Percentiles rank a stretch among this genome's conserved stretches.
phyloP scores from a whole-genome alignment of 2,888 invertebrate species.

The Drepana falcataria region DNA sequence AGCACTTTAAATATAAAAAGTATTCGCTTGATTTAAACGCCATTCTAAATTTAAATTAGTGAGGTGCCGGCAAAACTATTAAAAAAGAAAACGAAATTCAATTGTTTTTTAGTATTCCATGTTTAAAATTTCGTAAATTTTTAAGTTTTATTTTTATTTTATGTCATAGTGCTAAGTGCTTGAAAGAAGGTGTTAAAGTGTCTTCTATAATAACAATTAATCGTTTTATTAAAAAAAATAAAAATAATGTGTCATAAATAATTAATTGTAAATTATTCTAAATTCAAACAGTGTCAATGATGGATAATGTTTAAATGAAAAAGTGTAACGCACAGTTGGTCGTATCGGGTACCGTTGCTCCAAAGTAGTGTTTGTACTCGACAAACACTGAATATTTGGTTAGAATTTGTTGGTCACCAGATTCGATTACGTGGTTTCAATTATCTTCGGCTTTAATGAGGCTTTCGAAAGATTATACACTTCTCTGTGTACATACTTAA shows the following conservation, averaged over 20 bases:
- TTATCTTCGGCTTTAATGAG: background rate
- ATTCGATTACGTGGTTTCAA: background rate
- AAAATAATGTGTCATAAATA: background rate
- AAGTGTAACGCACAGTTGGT: background rate
- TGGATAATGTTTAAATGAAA: background rate
- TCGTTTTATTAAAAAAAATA: too few species aligned
- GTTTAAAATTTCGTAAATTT: too few species aligned
- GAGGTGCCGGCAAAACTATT: background rate
- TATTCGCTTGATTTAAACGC: constrained; percentile 6
- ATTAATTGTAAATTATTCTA: background rate
- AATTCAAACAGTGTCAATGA: background rate
- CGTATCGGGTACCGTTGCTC: background rate
- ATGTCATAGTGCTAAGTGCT: background rate
- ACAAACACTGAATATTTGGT: background rate
- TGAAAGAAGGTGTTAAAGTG: background rate
- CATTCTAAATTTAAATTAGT: background rate
- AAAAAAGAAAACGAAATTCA: too few species aligned
- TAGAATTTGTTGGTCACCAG: background rate
- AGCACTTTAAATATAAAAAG: constrained; percentile 20
- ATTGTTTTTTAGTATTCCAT: too few species aligned
- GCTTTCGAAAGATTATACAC: background rate
- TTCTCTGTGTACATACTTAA: constrained; percentile 1
- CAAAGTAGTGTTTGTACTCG: background rate
- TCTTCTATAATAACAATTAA: too few species aligned
- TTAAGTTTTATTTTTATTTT: too few species aligned